Conservation (phyloP, 1,140 invertebrate genomes). For the Ostrea denselamellosa region DNA sequence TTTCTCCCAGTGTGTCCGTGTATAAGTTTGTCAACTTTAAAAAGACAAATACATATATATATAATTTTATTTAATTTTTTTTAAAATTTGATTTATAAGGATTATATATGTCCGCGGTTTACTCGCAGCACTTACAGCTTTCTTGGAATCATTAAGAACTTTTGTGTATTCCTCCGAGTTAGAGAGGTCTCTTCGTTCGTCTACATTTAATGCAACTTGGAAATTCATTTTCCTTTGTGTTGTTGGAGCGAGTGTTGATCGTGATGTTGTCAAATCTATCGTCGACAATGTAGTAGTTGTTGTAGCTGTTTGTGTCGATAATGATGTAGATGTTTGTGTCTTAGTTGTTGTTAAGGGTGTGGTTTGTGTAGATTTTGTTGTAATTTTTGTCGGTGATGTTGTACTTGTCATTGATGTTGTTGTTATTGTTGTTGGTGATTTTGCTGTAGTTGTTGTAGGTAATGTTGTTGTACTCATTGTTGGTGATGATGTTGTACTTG, state of each 20-base stretch:
- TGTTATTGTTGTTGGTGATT: neutral
- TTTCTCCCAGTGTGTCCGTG: neutral
- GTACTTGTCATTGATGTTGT: neutral
- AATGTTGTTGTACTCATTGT: neutral
- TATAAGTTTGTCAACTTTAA: neutral
- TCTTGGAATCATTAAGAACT: neutral
- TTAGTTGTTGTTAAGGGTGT: neutral
- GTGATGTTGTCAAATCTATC: neutral
- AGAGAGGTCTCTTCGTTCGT: neutral
- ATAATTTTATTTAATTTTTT: too few relatives aligned
- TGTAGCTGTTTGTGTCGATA: neutral
- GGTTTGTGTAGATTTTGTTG: neutral
- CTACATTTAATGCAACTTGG: neutral
- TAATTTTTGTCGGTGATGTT: neutral
- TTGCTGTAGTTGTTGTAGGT: neutral
- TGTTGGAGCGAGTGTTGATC: neutral
- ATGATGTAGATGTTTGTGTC: neutral
- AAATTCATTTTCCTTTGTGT: slow-evolving; percentile 16
- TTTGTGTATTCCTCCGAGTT: neutral
- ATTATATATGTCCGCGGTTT: neutral
- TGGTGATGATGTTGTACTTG: neutral
- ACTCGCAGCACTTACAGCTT: neutral
- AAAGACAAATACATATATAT: neutral
- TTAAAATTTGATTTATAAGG: neutral
- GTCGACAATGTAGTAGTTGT: neutral